phyloP scores from a whole-genome alignment of 2,797 vertebrate species.

The Hybognathus amarus region DNA sequence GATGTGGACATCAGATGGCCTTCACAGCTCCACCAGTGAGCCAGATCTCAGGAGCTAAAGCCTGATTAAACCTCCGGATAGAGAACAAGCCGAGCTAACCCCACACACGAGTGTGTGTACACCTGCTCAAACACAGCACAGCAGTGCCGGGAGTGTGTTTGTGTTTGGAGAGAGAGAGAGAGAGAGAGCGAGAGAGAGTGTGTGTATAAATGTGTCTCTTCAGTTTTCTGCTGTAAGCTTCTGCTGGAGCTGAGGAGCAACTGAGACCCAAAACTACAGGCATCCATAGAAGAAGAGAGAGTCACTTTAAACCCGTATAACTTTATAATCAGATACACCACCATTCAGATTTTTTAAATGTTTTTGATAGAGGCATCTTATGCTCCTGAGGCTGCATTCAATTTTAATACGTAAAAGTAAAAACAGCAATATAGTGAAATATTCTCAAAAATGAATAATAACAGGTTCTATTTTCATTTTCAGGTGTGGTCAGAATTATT shows the following conservation, averaged over 20 bases:
- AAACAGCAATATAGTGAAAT: background rate
- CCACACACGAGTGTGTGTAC: conserved; percentile 4
- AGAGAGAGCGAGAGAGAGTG: conserved; percentile 8
- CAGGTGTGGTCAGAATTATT: too few species aligned
- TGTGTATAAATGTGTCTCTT: background rate
- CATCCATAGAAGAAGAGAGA: background rate
- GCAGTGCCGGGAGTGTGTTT: background rate
- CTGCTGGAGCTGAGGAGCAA: background rate
- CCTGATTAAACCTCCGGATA: conserved; percentile 9
- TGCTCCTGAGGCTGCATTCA: background rate
- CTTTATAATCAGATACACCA: too few species aligned
- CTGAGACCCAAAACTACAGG: background rate
- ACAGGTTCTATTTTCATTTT: background rate
- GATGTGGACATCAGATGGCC: background rate
- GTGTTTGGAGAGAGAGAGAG: conserved; percentile 6
- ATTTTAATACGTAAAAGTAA: background rate
- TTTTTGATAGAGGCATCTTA: background rate
- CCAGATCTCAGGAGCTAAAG: background rate
- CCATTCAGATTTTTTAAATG: background rate
- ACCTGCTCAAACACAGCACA: conserved; percentile 34
- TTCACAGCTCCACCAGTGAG: background rate
- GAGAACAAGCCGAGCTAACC: background rate
- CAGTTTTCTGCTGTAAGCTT: background rate
- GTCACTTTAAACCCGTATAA: background rate
- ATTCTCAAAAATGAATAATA: too few species aligned